Percentiles rank a stretch among this genome's conserved stretches.
phyloP scores from a whole-genome alignment of 2,797 vertebrate species.

The Bovichtus diacanthus region DNA sequence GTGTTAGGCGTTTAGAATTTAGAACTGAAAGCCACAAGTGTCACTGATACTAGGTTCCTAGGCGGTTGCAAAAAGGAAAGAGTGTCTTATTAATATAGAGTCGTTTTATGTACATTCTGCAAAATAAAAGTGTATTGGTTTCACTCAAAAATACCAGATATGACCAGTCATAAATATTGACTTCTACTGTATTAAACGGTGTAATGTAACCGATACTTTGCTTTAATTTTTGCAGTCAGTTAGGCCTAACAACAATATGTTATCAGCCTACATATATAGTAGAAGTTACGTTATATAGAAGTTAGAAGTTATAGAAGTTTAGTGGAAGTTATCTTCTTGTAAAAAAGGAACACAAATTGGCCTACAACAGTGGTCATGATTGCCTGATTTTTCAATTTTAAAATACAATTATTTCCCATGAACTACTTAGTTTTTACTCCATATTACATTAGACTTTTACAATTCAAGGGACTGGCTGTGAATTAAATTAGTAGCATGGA shows the following conservation, averaged over 20 bases:
- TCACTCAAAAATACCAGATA: background rate
- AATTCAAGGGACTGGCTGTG: background rate
- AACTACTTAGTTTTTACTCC: background rate
- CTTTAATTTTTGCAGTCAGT: background rate
- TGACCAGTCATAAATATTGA: background rate
- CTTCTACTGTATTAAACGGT: background rate
- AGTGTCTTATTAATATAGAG: background rate
- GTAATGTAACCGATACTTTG: background rate
- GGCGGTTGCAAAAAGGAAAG: background rate
- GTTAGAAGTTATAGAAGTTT: too few species aligned
- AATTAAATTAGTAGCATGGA: background rate
- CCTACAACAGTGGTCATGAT: background rate
- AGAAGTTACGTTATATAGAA: too few species aligned
- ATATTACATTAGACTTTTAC: background rate
- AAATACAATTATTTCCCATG: background rate
- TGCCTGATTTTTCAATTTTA: background rate
- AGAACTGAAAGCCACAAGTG: conserved; percentile 1
- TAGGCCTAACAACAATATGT: background rate
- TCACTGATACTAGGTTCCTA: background rate
- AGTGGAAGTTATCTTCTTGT: background rate
- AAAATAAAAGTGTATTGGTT: background rate
- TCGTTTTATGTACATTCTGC: background rate
- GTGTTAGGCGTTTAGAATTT: background rate
- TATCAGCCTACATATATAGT: background rate
- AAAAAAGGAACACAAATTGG: background rate